phyloP scores from a whole-genome alignment of 2,888 invertebrate species.

The Lucinisca nassula region DNA sequence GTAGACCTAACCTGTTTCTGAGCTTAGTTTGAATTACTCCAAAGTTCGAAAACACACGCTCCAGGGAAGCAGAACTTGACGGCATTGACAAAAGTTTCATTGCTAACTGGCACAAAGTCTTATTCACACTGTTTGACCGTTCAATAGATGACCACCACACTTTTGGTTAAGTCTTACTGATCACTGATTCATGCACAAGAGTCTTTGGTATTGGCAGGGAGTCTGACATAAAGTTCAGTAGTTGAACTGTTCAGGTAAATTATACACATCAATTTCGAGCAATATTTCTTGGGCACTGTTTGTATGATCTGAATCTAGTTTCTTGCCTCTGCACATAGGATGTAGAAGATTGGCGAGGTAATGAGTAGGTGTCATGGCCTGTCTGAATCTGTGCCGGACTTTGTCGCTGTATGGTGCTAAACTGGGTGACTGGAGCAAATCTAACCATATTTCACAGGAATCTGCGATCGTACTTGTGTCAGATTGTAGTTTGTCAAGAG shows the following conservation, averaged over 20 bases:
- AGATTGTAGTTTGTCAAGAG: constrained; percentile 28
- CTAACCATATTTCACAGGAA: constrained; percentile 45
- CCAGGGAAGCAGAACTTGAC: constrained; percentile 43
- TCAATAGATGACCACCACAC: constrained; percentile 45
- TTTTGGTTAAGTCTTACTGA: constrained; percentile 30
- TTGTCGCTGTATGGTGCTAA: constrained; percentile 15
- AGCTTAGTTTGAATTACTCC: constrained; percentile 52
- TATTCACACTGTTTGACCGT: not conserved
- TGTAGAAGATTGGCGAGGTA: constrained; percentile 58
- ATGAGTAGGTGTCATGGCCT: constrained; percentile 49
- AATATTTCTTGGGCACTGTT: constrained; percentile 36
- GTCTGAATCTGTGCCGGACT: constrained; percentile 26
- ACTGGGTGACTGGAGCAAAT: constrained; percentile 5
- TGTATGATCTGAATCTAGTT: constrained; percentile 27
- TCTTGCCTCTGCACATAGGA: constrained; percentile 56
- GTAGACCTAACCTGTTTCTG: constrained; percentile 45
- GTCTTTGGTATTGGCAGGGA: constrained; percentile 15
- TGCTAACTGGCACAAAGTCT: constrained; percentile 30
- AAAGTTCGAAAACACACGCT: constrained; percentile 55
- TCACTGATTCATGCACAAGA: constrained; percentile 31
- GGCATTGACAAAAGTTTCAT: constrained; percentile 44
- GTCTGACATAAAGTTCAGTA: constrained; percentile 36
- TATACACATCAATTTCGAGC: not conserved
- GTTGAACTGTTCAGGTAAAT: constrained; percentile 48
- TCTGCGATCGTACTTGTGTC: constrained; percentile 41